Base-by-base conservation (phyloP, 2,888 invertebrate species). In the Zaprionus lineosus region DNA sequence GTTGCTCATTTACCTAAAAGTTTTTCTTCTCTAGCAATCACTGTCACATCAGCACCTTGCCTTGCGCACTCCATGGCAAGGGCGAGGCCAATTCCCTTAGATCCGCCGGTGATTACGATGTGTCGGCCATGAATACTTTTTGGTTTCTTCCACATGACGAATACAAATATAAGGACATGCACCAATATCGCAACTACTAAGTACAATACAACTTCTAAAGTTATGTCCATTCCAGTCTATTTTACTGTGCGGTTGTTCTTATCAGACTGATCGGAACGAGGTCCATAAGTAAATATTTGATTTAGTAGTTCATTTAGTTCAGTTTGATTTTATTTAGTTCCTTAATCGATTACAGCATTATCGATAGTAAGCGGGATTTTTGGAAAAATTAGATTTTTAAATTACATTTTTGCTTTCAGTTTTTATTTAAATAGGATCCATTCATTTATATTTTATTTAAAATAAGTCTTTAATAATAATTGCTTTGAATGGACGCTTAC, bases 11-110 rank as follows among this genome's bases (percentile, higher is more conserved):
- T 90, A 87, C 93, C 91, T 7, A 98, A 91, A 88, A 92, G 94
- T 59, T 92, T 91, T 24, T 92, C 87, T 89, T 97, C 94, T 84
- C 99, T 92, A 0, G 98, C 98, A 64, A 98, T 92, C 44, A 99
- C 93, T 0, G 98, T 97, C 1, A 99, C 96, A 90, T 96, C 92
- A 2, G 98, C 98, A 18, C 98, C 98, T 75, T 92, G 90, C 81
- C 91, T 92, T 0, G 94, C 95, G 6, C 94, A 95, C 84, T 95
- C 92, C 16, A 94, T 91, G 0, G 97, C 98, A 8, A 95, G 89
- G 55, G 94, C 93, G 89, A 96, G 95, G 0, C 98, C 99, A 77
- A 99, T 99, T 4, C 98, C 98, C 90, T 97, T 97, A 0, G 98
- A 98, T 7, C 98, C 98, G 33, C 98, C 98, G 18, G 98, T 98